Evolutionary conservation across 2,888 invertebrate species (phyloP).

Genomic region (Aspidiotus rigidus): DNA sequence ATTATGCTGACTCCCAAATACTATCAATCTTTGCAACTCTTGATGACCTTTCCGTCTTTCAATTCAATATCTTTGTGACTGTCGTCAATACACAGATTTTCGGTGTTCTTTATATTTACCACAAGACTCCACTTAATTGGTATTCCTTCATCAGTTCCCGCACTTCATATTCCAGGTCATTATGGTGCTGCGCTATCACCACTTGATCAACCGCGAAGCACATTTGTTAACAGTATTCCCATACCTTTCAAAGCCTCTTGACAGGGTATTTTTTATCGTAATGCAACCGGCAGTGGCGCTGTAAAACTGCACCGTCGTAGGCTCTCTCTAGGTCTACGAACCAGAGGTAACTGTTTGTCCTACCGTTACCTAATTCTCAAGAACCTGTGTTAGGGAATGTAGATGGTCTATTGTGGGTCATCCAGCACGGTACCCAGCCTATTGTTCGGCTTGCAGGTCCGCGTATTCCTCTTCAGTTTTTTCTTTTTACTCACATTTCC

Average conservation of each 20-base stretch:
- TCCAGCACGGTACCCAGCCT: conserved; percentile 5
- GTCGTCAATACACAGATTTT: conserved; percentile 10
- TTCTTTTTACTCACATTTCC: background rate
- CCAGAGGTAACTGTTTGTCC: background rate
- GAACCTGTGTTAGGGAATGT: background rate
- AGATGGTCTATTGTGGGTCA: conserved; percentile 8
- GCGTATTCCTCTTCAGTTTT: background rate
- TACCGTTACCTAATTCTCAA: background rate
- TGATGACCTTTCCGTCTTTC: conserved; percentile 9
- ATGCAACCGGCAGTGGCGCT: background rate
- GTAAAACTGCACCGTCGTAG: background rate
- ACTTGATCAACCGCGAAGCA: conserved; percentile 36
- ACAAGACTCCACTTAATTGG: conserved; percentile 36
- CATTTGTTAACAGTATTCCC: conserved; percentile 13
- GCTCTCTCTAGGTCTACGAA: background rate
- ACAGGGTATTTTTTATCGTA: background rate
- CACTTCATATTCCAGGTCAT: conserved; percentile 35
- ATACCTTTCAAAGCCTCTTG: conserved; percentile 11
- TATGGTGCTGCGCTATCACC: conserved; percentile 35
- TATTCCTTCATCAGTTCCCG: background rate
- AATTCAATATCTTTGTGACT: background rate
- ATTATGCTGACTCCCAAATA: conserved; percentile 35
- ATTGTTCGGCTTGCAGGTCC: conserved; percentile 1
- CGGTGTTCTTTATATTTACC: conserved; percentile 35
- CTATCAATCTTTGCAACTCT: conserved; percentile 6